Base-by-base conservation (phyloP, 2,888 invertebrate species). In the Cancer borealis region DNA sequence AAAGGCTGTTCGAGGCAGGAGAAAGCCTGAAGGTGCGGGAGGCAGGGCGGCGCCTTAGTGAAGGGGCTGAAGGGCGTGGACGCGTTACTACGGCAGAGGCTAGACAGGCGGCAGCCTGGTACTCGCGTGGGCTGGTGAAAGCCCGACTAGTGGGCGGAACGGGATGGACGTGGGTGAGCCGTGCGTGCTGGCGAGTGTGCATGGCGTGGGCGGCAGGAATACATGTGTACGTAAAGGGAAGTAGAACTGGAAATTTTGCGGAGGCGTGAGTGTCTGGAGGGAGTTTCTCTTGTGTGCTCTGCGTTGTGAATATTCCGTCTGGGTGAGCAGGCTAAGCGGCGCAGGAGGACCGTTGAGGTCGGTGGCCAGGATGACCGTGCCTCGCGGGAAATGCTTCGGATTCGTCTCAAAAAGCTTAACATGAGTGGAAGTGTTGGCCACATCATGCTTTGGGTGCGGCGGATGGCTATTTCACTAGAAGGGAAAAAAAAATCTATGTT, bases 1-100 rank as follows among this genome's bases (percentile, higher is more conserved):
- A 30, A 79, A 79, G 79, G 79, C 79, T 79, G 30, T 79, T 30
- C 21, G 21, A 79, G 8, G 79, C 30, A 79, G 79, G 79, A 79
- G 79, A 79, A 79, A 79, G 79, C 79, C 79, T 79, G 79, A 79
- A 79, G 79, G 79, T 79, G 79, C 79, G 79, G 79, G 79, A 79
- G 79, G 6, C 30, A 30, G 79, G 79, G 79, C 79, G 79, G 79
- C 79, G 26, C 12, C 79, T 26, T 21, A 12, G 26, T 30, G 30
- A 30, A 79, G 26, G 79, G 30, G 30, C 79, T 30, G 30, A 30
- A 30, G 79, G 30, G 79, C 79, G 79, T 79, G 79, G 79, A 30
- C 30, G 30, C 30, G 30, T 30, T 79, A 79, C 30, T 73, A n/a
- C 73, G n/a, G 21, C 73, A 26, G 73, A 21, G 79, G 79, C 26